Evolutionary conservation across 2,797 vertebrate genomes (phyloP), one percentile per base, ranked within the genome.

Genomic region (Argya squamiceps): DNA sequence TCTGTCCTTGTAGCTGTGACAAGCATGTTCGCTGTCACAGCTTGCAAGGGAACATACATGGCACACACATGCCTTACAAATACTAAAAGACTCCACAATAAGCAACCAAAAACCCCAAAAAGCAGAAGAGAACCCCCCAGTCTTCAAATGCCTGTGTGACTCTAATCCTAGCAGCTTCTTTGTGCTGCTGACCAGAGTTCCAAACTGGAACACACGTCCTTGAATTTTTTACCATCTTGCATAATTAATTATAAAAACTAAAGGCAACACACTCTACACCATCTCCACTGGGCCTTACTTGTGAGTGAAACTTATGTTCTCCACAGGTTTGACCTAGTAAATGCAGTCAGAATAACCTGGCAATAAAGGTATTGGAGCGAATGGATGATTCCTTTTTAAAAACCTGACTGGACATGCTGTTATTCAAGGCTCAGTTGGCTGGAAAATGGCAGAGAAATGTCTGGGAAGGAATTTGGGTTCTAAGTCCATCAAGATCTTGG

Each of bases 61-160:
- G 18, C n/a, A 43, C 39, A 43, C 24, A 16, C 1, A 6, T 59
- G 34, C 14, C 59, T 75, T 73, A 39, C 18, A 50, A 64, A 58
- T 64, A 23, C 43, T 64, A 21, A 67, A 58, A 73, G 37, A 1
- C 0, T 8, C 15, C n/a, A 8, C 16, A 64, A 24, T 44, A 65
- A 71, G 15, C 12, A 70, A 49, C 49, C 15, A 18, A 76, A 50
- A 41, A 0, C 11, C 37, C 11, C 37, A 12, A 39, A 84, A 30
- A 32, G 22, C 47, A 64, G 53, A 69, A 19, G 39, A 74, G 18
- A 76, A 19, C 2, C 5, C 24, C 24, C 5, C 27, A 49, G 3
- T 29, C 47, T 84, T 77, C 39, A 84, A 49, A 69, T 0, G 1
- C 18, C 43, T 23, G 3, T 0, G 0, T 84, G 67, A 34, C 22